A percentile compares a stretch with the other conserved stretches of the same genome.
These are phyloP conservation scores for Caenorhabditis drosophilae DNA, from an alignment of 2,888 invertebrate species.

Conservation along the genomic window DNA sequence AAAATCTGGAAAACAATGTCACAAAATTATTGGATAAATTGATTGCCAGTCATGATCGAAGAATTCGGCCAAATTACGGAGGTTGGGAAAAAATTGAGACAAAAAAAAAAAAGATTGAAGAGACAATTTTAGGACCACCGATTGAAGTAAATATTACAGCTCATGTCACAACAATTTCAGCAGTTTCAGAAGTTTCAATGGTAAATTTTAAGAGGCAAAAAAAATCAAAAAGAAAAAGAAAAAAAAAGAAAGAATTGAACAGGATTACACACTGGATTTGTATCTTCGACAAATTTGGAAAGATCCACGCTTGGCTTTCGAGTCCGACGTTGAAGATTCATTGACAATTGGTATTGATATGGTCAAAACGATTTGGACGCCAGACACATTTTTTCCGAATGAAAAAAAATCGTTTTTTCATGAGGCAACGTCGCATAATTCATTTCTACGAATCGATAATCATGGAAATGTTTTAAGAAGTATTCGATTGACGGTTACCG, in stretches of 20 bases:
- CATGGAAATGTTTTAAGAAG: slow-evolving; percentile 67
- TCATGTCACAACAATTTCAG: slow-evolving; percentile 68
- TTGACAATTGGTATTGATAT: slow-evolving; percentile 63
- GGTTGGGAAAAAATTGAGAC: slow-evolving; percentile 42
- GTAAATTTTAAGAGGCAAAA: slow-evolving; percentile 30
- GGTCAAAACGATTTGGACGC: slow-evolving; percentile 68
- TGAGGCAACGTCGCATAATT: slow-evolving; percentile 68
- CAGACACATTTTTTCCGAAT: slow-evolving; percentile 69
- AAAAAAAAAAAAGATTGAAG: background rate
- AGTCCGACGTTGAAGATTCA: slow-evolving; percentile 40
- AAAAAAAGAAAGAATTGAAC: no score
- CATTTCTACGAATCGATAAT: slow-evolving; percentile 67
- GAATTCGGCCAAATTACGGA: slow-evolving; percentile 69
- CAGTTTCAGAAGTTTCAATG: slow-evolving; percentile 69
- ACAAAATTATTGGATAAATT: slow-evolving; percentile 57
- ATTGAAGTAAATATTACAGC: slow-evolving; percentile 68
- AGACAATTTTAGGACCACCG: slow-evolving; percentile 65
- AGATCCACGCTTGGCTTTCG: slow-evolving; percentile 63
- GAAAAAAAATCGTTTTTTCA: slow-evolving; percentile 69
- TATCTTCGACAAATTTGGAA: slow-evolving; percentile 68
- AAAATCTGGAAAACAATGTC: slow-evolving; percentile 42
- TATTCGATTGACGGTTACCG: slow-evolving; percentile 67
- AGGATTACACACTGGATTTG: slow-evolving; percentile 69
- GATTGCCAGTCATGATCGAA: slow-evolving; percentile 65
- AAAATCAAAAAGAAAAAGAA: background rate